Conservation (phyloP, 1,140 invertebrate genomes). For the Leptoteleia sp. region DNA sequence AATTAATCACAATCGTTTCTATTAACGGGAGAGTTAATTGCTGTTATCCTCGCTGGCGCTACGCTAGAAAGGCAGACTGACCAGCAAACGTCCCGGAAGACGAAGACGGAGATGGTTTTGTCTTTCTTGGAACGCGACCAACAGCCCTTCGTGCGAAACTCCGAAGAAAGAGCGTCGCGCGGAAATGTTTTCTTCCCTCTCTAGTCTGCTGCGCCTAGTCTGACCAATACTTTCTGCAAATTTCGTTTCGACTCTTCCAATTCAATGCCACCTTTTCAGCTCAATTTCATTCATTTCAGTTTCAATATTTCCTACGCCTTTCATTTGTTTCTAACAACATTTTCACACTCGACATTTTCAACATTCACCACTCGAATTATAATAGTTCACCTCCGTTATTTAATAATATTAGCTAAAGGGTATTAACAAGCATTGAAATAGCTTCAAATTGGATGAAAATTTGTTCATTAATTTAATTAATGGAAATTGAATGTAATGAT, state of each 20-base stretch:
- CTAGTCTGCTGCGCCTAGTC: constrained; percentile 19
- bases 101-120: constrained; percentile 59
- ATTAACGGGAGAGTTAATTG: constrained; percentile 80
- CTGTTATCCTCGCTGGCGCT: constrained; percentile 77
- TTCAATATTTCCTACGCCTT: no score
- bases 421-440: no score
- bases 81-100: constrained; percentile 70
- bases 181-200: constrained; percentile 56
- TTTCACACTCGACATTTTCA: no score
- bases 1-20: constrained; percentile 81
- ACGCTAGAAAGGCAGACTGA: constrained; percentile 68
- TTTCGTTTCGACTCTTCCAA: constrained; percentile 20
- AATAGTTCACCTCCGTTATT: no score
- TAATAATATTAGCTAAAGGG: no score
- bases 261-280: no score
- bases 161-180: constrained; percentile 49
- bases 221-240: constrained; percentile 24
- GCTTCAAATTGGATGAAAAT: no score
- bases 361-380: no score
- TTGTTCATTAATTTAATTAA: no score
- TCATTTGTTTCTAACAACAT: no score
- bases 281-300: no score
- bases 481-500: no score
- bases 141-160: constrained; percentile 67
- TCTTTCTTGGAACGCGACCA: constrained; percentile 66